phyloP scores from a whole-genome alignment of 1,140 invertebrate genomes.

The Polypedilum vanderplanki region DNA sequence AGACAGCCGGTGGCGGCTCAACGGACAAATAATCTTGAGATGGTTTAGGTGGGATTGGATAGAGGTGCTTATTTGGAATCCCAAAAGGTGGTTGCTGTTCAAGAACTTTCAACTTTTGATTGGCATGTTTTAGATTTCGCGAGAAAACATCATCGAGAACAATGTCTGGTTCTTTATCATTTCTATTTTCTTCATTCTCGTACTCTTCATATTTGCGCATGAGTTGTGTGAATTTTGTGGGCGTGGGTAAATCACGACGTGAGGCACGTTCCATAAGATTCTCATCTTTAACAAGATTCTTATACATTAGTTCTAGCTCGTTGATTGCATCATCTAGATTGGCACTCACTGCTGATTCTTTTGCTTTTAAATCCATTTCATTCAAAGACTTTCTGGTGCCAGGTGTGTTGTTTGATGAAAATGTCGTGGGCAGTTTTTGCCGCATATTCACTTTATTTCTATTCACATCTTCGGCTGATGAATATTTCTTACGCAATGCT shows the following conservation, averaged over 20 bases:
- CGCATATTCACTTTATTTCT: neutral
- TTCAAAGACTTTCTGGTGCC: conserved; percentile 16
- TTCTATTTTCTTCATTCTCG: conserved; percentile 44
- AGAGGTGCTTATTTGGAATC: conserved; percentile 60
- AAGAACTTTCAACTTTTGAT: conserved; percentile 58
- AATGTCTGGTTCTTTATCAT: conserved; percentile 66
- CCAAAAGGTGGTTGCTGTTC: conserved; percentile 85
- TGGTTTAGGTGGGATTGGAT: conserved; percentile 65
- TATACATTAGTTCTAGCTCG: conserved; percentile 84
- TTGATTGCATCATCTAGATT: conserved; percentile 80
- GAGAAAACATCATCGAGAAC: conserved; percentile 77
- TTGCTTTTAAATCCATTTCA: conserved; percentile 7
- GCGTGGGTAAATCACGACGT: conserved; percentile 55
- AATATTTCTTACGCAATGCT: conserved; percentile 20
- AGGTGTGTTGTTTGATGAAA: conserved; percentile 30
- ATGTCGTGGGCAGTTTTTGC: conserved; percentile 32
- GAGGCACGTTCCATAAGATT: conserved; percentile 71
- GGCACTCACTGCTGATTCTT: conserved; percentile 32
- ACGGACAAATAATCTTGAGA: conserved; percentile 78
- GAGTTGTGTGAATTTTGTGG: conserved; percentile 39
- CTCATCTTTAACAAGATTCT: conserved; percentile 73
- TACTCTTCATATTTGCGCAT: conserved; percentile 42
- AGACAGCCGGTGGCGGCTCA: conserved; percentile 47
- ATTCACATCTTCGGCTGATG: conserved; percentile 25
- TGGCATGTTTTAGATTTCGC: conserved; percentile 68